Evolutionary conservation across 2,888 invertebrate genomes (phyloP).

Genomic region (Cryptocheilus praepositus): DNA sequence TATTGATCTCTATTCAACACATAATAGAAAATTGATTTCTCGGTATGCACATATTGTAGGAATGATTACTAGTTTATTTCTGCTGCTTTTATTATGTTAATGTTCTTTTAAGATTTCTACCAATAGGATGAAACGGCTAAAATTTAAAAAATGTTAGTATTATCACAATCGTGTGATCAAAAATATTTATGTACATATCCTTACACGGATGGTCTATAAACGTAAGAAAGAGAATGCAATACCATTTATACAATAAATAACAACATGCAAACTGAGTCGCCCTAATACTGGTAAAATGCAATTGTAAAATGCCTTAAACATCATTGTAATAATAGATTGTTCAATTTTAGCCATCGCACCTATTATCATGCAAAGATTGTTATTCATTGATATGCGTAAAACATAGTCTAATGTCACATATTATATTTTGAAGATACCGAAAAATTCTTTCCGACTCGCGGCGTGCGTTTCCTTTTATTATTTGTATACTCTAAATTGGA

Average conservation of each 20-base stretch:
- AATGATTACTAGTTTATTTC: too few relatives aligned
- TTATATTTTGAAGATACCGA: too few relatives aligned
- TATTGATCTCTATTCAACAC: not conserved
- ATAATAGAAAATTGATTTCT: not conserved
- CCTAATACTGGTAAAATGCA: too few relatives aligned
- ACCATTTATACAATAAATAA: too few relatives aligned
- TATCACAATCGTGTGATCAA: slow-evolving; percentile 13
- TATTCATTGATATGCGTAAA: too few relatives aligned
- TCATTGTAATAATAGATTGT: not conserved
- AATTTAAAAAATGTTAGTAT: slow-evolving; percentile 21
- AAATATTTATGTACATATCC: not conserved
- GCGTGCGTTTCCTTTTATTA: not conserved
- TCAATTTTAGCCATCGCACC: slow-evolving; percentile 8
- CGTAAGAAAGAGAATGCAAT: too few relatives aligned
- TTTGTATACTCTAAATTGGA: slow-evolving; percentile 21
- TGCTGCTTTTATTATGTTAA: not conserved
- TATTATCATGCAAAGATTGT: slow-evolving; percentile 2
- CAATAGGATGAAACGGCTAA: slow-evolving; percentile 34
- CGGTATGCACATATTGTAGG: too few relatives aligned
- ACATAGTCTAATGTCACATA: too few relatives aligned
- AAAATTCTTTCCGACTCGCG: too few relatives aligned
- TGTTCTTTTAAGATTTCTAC: slow-evolving; percentile 4
- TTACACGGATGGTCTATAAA: too few relatives aligned
- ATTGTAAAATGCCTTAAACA: not conserved
- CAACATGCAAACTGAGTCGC: too few relatives aligned